phyloP scores from a whole-genome alignment of 2,888 invertebrate species.

The Alitta virens region DNA sequence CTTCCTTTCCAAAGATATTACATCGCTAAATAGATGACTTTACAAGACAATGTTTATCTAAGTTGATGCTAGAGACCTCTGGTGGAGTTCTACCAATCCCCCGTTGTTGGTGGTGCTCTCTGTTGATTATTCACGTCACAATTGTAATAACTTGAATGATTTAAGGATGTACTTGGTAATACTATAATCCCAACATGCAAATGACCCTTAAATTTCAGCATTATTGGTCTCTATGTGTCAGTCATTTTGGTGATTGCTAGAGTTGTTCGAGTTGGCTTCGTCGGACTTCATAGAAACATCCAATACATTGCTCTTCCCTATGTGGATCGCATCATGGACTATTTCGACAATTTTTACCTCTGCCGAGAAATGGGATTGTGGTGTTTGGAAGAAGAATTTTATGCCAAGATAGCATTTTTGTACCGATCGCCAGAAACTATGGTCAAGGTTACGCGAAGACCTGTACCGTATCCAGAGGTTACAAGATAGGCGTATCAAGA shows the following conservation, averaged over 20 bases:
- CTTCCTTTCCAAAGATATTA: too few species aligned
- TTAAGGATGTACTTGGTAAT: too few species aligned
- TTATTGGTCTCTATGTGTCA: conserved; percentile 93
- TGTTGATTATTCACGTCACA: too few species aligned
- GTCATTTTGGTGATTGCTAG: conserved; percentile 91
- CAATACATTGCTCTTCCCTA: conserved; percentile 65
- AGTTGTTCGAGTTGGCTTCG: conserved; percentile 81
- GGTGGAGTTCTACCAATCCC: too few species aligned
- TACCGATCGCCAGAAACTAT: conserved; percentile 94
- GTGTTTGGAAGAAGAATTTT: conserved; percentile 92
- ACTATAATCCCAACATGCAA: too few species aligned
- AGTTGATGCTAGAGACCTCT: too few species aligned
- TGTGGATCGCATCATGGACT: conserved; percentile 62
- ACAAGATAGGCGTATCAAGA: too few species aligned
- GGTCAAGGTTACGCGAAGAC: conserved; percentile 66
- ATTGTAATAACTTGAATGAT: too few species aligned
- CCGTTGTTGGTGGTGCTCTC: too few species aligned
- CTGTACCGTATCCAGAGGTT: too few species aligned
- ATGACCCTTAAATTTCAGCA: conserved; percentile 64
- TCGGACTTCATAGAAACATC: conserved; percentile 80
- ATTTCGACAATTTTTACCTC: conserved; percentile 64
- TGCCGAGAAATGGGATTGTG: conserved; percentile 94
- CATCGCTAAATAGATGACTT: too few species aligned
- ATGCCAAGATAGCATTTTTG: conserved; percentile 95
- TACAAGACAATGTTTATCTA: too few species aligned